Evolutionary conservation across 2,113 vertebrate genomes (phyloP).

Genomic region (Hypanus sabinus): DNA sequence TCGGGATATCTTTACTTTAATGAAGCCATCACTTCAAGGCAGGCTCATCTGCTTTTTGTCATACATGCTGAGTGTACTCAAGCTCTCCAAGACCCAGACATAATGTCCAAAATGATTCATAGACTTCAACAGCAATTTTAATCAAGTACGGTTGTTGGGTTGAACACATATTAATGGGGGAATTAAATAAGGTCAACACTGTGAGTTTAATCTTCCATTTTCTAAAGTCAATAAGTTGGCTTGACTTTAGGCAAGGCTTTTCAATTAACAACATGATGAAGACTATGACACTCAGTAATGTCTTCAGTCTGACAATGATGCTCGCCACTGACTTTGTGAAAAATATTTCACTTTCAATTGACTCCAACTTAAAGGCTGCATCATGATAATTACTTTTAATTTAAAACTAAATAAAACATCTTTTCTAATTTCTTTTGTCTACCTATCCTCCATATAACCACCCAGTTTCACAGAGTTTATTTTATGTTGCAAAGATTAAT

Average conservation of each 20-base stretch:
- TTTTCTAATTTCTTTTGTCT: neutral
- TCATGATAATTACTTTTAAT: neutral
- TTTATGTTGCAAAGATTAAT: too few species aligned
- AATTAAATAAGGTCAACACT: neutral
- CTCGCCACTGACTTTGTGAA: neutral
- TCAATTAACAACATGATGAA: neutral
- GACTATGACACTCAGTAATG: neutral
- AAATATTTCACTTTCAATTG: neutral
- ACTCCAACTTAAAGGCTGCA: neutral
- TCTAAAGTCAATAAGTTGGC: neutral
- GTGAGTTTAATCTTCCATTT: neutral
- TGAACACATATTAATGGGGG: neutral
- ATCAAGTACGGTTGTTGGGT: neutral
- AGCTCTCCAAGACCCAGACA: neutral
- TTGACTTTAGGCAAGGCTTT: slow-evolving; percentile 3
- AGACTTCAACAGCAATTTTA: neutral
- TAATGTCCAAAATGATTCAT: neutral
- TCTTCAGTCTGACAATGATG: neutral
- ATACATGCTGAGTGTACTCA: neutral
- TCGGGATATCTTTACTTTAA: neutral
- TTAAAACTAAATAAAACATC: neutral
- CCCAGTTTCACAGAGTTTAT: neutral
- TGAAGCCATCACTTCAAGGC: too few species aligned
- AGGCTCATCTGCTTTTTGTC: neutral
- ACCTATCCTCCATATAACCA: neutral